phyloP scores from a whole-genome alignment of 1,140 invertebrate genomes.

The Potamilus streckersoni region DNA sequence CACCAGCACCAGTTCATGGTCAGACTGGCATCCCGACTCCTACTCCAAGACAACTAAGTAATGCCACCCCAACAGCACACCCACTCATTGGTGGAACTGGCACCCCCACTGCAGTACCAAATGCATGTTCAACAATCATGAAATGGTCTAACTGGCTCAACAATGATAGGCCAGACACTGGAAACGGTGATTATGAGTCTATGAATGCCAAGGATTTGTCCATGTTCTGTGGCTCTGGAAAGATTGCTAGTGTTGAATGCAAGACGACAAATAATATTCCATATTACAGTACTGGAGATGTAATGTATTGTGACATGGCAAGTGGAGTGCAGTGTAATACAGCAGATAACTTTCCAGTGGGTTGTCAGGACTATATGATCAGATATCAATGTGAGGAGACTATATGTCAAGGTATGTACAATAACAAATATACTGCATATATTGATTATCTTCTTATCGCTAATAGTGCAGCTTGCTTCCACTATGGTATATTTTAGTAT shows the following conservation, averaged over 20 bases:
- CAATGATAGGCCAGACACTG: slow-evolving; percentile 23
- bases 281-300: slow-evolving; percentile 30
- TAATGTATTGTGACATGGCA: slow-evolving; percentile 24
- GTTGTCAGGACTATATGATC: slow-evolving; percentile 15
- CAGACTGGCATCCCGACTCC: slow-evolving; percentile 6
- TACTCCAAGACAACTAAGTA: background rate
- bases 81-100: slow-evolving; percentile 8
- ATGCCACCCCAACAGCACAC: slow-evolving; percentile 7
- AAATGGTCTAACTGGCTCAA: slow-evolving; percentile 37
- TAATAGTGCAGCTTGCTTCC: too few species aligned
- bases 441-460: too few species aligned
- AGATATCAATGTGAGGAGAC: slow-evolving; percentile 18
- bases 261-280: slow-evolving; percentile 30
- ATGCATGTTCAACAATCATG: background rate
- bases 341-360: slow-evolving; percentile 17
- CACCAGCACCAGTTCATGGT: background rate
- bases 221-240: slow-evolving; percentile 31
- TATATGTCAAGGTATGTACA: slow-evolving; percentile 3
- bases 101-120: slow-evolving; percentile 13
- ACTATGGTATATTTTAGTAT: too few species aligned
- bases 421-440: too few species aligned
- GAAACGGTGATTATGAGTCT: slow-evolving; percentile 29
- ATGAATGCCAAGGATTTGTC: slow-evolving; percentile 23
- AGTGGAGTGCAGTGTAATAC: slow-evolving; percentile 10
- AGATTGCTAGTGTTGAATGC: slow-evolving; percentile 32